Conservation (phyloP, 1,140 invertebrate genomes). For the Nomia melanderi region DNA sequence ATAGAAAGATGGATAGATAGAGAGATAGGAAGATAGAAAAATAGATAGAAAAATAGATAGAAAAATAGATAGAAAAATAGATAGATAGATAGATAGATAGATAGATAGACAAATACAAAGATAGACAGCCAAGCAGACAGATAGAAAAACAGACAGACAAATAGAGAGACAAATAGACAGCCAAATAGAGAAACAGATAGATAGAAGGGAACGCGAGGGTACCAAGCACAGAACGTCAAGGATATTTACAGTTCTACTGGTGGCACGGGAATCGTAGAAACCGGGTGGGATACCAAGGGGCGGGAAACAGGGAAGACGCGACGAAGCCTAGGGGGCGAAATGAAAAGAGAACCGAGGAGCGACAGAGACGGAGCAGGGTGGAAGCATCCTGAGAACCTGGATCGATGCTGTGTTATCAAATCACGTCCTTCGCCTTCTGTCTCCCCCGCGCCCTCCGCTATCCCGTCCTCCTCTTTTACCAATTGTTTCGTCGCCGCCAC, state of each 20-base stretch:
- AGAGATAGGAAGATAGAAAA: too few species aligned
- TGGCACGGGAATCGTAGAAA: constrained; percentile 47
- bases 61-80: too few species aligned
- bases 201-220: too few species aligned
- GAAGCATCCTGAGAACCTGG: constrained; percentile 58
- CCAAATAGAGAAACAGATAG: too few species aligned
- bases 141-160: too few species aligned
- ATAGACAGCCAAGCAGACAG: too few species aligned
- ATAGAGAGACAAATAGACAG: too few species aligned
- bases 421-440: constrained; percentile 54
- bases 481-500: constrained; percentile 31
- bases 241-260: constrained; percentile 56
- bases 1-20: too few species aligned
- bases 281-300: not conserved
- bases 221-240: constrained; percentile 8
- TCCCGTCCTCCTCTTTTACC: constrained; percentile 23
- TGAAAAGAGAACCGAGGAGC: not conserved
- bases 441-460: not conserved
- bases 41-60: too few species aligned
- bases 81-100: too few species aligned
- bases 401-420: constrained; percentile 68
- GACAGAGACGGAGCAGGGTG: constrained; percentile 44
- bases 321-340: not conserved
- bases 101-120: too few species aligned
- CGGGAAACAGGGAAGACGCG: not conserved